Base-by-base conservation (phyloP, 64 coral and sea anemone genomes). In the Hydrozoanthus tunicans region DNA sequence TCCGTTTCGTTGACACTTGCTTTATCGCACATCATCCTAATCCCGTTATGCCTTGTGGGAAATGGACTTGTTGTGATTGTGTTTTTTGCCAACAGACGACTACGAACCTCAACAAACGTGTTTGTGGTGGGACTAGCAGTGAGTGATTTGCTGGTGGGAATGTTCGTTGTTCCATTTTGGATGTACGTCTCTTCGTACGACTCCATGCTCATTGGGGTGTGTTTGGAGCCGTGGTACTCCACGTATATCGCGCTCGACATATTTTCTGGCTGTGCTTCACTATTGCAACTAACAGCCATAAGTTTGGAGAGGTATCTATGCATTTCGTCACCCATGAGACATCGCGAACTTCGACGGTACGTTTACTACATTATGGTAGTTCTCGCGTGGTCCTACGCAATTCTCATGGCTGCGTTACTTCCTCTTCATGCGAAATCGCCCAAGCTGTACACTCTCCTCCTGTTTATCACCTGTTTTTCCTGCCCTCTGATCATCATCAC, bases 91-190 rank as follows among this genome's bases (percentile, higher is more conserved):
- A 96, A 96, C 79, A 54, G 62, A 32, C 32, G 94, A 52, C 80
- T 93, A 15, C 69, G 86, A 68, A 96, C 91, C 56, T 70, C 91
- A 17, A 96, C 91, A 9, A 89, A 96, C 26, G 84, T 80, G 1
- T 96, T 96, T 78, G 79, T 96, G 9, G 94, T 96, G 66, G 92
- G 94, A n/a, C 80, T 96, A n/a, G 91, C 94, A 6, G 61, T 96
- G 25, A 93, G 91, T 11, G 94, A 96, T 77, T 91, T 96, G 51
- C 55, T 96, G 3, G 94, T 96, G 13, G 94, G 94, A 58, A 85
- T 91, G 60, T 77, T 96, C 14, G 89, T 86, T 8, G 60, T 96
- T 7, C 94, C 94, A 2, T 83, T 96, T 54, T 96, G 94, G 86
- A 92, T 96, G 62, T 96, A 96, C 56, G 15, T 77, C 55, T 78